A percentile compares a stretch with the other conserved stretches of the same genome.
Conservation (phyloP, 2,888 invertebrate genomes). For the Apamea monoglypha region DNA sequence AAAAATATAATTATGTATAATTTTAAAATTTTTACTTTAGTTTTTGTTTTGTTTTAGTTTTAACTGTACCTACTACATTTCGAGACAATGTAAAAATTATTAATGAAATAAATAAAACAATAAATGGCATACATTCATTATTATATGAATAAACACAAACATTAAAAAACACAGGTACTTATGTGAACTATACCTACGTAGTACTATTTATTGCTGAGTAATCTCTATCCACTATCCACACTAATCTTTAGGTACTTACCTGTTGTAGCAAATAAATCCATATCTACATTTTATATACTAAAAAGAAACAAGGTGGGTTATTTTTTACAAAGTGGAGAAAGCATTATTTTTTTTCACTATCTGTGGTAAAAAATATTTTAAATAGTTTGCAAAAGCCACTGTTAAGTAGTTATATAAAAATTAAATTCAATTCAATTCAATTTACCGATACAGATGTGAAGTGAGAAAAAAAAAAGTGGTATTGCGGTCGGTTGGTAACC, state of each 20-base stretch:
- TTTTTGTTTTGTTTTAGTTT: too few relatives aligned
- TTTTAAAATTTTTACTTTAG: background rate
- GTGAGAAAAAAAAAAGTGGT: background rate
- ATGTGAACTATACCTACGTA: background rate
- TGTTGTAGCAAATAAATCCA: background rate
- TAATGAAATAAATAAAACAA: too few relatives aligned
- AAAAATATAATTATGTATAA: too few relatives aligned
- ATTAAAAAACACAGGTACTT: background rate
- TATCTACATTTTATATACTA: background rate
- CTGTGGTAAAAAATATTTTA: too few relatives aligned
- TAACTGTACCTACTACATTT: too few relatives aligned
- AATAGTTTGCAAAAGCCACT: too few relatives aligned
- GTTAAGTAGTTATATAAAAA: background rate
- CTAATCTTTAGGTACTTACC: background rate
- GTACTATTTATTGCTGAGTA: background rate
- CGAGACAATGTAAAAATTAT: too few relatives aligned
- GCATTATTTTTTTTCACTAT: background rate
- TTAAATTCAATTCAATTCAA: background rate
- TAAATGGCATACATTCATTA: background rate
- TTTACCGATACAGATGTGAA: background rate
- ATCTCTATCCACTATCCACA: too few relatives aligned
- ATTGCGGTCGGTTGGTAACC: slow-evolving; percentile 11
- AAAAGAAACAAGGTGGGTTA: background rate
- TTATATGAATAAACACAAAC: background rate
- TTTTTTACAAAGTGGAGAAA: background rate